Evolutionary conservation across 2,888 invertebrate species (phyloP).

Genomic region (Platerodrilus igneus): DNA sequence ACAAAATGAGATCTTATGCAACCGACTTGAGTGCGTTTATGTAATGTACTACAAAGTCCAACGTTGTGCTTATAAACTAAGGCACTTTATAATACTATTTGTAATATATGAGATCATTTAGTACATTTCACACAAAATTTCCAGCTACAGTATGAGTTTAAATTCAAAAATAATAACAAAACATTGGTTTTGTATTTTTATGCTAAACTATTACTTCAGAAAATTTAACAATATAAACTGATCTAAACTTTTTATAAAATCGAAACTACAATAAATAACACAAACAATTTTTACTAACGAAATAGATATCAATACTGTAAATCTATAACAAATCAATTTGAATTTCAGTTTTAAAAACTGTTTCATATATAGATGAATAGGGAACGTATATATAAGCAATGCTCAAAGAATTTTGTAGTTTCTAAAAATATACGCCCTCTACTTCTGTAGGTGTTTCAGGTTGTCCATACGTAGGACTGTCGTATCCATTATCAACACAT

Average conservation of each 20-base stretch:
- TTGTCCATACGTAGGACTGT: constrained; percentile 43
- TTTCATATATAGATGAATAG: no score
- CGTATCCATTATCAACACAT: constrained; percentile 28
- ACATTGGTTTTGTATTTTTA: constrained; percentile 12
- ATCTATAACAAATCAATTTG: no score
- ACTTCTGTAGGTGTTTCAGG: constrained; percentile 48
- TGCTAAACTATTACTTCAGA: constrained; percentile 1
- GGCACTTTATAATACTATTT: constrained; percentile 12
- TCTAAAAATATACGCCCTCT: constrained; percentile 45
- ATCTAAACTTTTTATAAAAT: constrained; percentile 22
- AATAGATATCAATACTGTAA: no score
- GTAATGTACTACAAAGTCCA: no score
- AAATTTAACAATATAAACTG: constrained; percentile 19
- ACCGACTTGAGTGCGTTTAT: no score
- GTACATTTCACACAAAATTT: constrained; percentile 12
- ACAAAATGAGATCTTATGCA: no score
- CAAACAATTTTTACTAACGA: constrained; percentile 5
- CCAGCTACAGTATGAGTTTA: constrained; percentile 5
- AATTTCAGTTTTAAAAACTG: constrained; percentile 16
- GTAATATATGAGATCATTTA: constrained; percentile 21
- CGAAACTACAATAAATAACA: constrained; percentile 18
- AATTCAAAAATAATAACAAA: constrained; percentile 6
- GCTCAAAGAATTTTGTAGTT: no score
- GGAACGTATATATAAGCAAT: no score
- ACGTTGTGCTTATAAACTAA: no score